Evolutionary conservation across 2,113 vertebrate species (phyloP), one percentile per base, ranked within the genome.

Genomic region (Hippocampus abdominalis): DNA sequence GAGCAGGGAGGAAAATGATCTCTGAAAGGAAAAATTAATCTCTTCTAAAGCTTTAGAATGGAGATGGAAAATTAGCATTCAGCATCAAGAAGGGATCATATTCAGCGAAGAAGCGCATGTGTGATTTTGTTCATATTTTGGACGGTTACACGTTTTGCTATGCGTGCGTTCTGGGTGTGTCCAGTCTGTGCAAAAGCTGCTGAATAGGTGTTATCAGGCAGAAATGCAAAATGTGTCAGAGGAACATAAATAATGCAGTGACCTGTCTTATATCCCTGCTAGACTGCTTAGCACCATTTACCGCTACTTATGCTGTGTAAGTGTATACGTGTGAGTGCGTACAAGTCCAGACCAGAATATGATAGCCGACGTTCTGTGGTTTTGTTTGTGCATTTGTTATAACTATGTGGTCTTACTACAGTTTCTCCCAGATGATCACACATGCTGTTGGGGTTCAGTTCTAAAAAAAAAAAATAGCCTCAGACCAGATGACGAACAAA

Each of bases 251-350:
- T 90, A 88, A 90, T 89, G 87, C 83, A 91, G 71, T 62, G 77
- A 81, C 83, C 84, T 81, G 77, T 86, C 85, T 88, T 71, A 73
- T 84, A 80, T 83, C 80, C 73, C 78, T 69, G 79, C 83, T 76
- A 62, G 71, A 81, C 84, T 84, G 85, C 85, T 90, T 87, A 89
- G 86, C 85, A 83, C 72, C 87, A 68, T 89, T 91, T 91, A 88
- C 81, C 64, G 66, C 77, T 82, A 68, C 74, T 83, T 88, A 82
- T 71, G 59, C 27, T 62, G 39, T 44, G 46, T 64, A 32, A 61
- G 40, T 65, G 69, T 61, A 27, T 65, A n/a, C 68, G 64, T 54
- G 61, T 74, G 74, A 54, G 64, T 64, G 54, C 44, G 53, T 77
- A 60, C 56, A 71, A 71, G 74, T 72, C 29, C 75, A 23, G 71